phyloP scores from a whole-genome alignment of 2,888 invertebrate genomes.

The Euplagia quadripunctaria region DNA sequence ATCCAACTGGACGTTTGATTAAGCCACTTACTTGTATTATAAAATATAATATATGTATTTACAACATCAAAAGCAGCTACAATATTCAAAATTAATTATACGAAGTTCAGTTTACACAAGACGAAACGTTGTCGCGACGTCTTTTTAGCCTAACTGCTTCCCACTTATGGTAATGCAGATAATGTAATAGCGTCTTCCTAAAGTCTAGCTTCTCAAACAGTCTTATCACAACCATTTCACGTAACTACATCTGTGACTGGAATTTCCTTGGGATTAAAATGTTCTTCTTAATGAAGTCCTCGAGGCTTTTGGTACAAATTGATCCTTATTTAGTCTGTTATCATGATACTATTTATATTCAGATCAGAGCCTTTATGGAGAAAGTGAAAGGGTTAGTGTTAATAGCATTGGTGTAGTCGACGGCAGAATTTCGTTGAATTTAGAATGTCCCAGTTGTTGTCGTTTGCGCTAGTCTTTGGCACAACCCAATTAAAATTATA shows the following conservation, averaged over 20 bases:
- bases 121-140: constrained; percentile 6
- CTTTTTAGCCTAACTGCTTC: constrained; percentile 28
- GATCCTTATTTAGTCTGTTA: constrained; percentile 28
- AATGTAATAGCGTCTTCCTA: constrained; percentile 39
- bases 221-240: constrained; percentile 41
- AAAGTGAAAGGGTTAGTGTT: constrained; percentile 8
- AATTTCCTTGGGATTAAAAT: constrained; percentile 47
- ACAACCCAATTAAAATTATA: background rate
- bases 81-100: background rate
- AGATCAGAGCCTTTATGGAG: background rate
- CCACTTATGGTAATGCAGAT: constrained; percentile 48
- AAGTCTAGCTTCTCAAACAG: constrained; percentile 36
- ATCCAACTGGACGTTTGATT: background rate
- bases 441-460: background rate
- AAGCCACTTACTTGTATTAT: background rate
- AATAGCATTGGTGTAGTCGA: constrained; percentile 1
- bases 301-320: constrained; percentile 40
- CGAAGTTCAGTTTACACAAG: background rate
- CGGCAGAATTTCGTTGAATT: background rate
- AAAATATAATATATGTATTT: background rate
- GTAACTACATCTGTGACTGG: constrained; percentile 47
- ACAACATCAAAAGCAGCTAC: background rate
- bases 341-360: constrained; percentile 25
- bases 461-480: background rate
- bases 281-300: constrained; percentile 18